Evolutionary conservation across 2,888 invertebrate genomes (phyloP), one percentile per base, ranked within the genome.

Genomic region (Conistra vaccinii): DNA sequence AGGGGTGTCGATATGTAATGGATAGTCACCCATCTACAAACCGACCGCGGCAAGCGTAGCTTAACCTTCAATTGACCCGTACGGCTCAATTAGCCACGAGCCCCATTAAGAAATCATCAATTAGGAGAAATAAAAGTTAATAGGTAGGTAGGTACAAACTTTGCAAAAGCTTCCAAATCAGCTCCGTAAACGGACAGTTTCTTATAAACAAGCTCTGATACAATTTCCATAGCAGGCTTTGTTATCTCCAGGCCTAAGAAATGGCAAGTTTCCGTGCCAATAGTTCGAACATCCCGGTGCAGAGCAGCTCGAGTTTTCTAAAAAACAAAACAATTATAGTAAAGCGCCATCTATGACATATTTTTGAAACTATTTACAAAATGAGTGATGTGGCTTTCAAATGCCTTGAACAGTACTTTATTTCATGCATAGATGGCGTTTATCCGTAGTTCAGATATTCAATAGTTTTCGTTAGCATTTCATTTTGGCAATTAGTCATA

Each of bases 161-260:
- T 97, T 26, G 97, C 97, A 94, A 98, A 98, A 53, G 97, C 96
- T 92, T 98, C 98, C 80, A 98, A 94, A 92, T 98, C 98, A 23
- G 92, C 84, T 6, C 96, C 97, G 89, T 97, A 97, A 1, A 96
- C 87, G 39, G 93, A 89, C 63, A 97, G 87, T 90, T 97, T 97
- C 90, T 96, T 97, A 92, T 96, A 97, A 26, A 97, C 93, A 7
- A 97, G 90, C 90, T 98, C 97, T 1, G 97, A 94, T 67, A 98
- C 96, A 20, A 97, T 91, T 82, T 97, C 97, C 84, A 97, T 94
- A 1, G 97, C 97, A 69, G 97, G 93, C 84, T 95, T 94, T 48
- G 97, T 96, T 76, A 97, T 95, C 83, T 97, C 96, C 85, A 97
- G 88, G 1, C 96, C 95, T 10, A 97, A 90, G 69, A 95, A 92